phyloP scores from a whole-genome alignment of 2,888 invertebrate species.

The Sisyra terminalis region DNA sequence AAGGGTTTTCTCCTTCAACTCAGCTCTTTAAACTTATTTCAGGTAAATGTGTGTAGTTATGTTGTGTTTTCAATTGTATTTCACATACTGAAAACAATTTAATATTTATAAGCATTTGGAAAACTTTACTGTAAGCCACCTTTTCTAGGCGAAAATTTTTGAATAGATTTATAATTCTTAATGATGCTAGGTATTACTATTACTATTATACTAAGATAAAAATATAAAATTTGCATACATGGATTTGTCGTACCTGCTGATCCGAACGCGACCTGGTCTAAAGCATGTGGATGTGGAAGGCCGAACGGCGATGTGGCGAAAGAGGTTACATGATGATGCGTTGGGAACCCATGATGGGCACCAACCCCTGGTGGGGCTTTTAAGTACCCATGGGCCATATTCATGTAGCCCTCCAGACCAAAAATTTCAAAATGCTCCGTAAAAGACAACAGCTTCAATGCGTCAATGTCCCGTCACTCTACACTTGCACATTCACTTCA shows the following conservation, averaged over 20 bases:
- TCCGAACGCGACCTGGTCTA: slow-evolving; percentile 21
- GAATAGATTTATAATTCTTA: no score
- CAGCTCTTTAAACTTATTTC: no score
- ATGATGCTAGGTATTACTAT: no score
- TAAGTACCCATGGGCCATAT: slow-evolving; percentile 20
- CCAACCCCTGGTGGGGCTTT: slow-evolving; percentile 7
- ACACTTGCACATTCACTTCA: background rate
- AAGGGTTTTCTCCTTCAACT: no score
- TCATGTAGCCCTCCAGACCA: slow-evolving; percentile 14
- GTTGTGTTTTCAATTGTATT: no score
- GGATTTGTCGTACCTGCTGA: slow-evolving; percentile 23
- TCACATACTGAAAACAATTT: no score
- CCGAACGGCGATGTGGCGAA: slow-evolving; percentile 21
- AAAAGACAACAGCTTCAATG: no score
- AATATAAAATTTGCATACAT: background rate
- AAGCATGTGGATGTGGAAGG: slow-evolving; percentile 18
- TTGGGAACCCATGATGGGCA: slow-evolving; percentile 19
- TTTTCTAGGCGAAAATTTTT: no score
- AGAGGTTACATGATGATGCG: slow-evolving; percentile 18
- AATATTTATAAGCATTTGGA: no score
- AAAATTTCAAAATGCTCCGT: background rate
- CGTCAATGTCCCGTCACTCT: no score
- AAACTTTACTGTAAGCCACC: no score
- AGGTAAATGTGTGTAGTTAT: no score
- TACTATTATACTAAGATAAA: background rate